Base-by-base conservation (phyloP, 2,888 invertebrate genomes). In the Trissoscelio sp. region DNA sequence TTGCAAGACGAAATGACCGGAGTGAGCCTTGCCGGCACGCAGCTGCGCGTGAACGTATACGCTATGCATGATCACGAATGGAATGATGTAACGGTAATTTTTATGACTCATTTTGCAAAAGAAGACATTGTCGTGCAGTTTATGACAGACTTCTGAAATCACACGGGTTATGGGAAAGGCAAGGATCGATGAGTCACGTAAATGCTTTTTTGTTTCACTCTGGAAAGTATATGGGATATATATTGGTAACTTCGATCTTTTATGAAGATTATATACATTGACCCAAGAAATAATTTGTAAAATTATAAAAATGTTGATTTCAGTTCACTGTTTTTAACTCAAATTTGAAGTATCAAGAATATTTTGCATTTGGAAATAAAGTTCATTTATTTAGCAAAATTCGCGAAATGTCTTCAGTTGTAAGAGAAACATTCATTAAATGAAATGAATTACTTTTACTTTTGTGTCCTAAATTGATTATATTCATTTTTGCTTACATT, bases 1-100 rank as follows among this genome's bases (percentile, higher is more conserved):
- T 92, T 97, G 6, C 96, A 96, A 90, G 96, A 97, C 86, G 97
- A 97, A 93, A 97, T 97, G 97, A 97, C 97, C 0, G 97, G 97
- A 0, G 97, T 97, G 0, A 97, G 97, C 0, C 92, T 97, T 55
- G 97, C 97, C 0, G 97, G 97, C 74, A 97, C 97, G 0, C 97
- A 97, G 90, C 92, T 97, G 24, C 93, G 97, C 69, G 97, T 97
- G 44, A 97, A 97, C 92, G 96, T 96, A 87, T 97, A 97, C 90
- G 95, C 95, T 82, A 96, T 96, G 95, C 96, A 97, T 86, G 97
- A 97, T 88, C 94, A 95, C 46, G 96, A 97, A 91, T 97, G 96
- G 96, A 97, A 97, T 88, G 96, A 97, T 88, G 94, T 97, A 24
- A 94, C 94, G 92, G 95, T 95, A 92, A 90, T 86, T 64, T 73